Percentiles rank a stretch among this genome's conserved stretches.
phyloP scores from a whole-genome alignment of 2,888 invertebrate genomes.

The Hedychridium roseum region DNA sequence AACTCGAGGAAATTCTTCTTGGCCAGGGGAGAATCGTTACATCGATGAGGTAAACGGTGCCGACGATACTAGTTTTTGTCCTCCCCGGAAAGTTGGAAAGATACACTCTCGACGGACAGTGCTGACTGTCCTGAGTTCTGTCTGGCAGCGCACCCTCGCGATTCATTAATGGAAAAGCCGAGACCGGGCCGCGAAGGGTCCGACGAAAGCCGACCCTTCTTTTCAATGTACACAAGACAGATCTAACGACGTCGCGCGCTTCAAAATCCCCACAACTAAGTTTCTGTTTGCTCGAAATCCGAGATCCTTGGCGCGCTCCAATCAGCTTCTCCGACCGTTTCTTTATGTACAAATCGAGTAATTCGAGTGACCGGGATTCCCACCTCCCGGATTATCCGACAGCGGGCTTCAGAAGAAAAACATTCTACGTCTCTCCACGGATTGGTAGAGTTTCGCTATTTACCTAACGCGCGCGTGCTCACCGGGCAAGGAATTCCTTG shows the following conservation, averaged over 20 bases:
- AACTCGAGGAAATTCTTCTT: too few relatives aligned
- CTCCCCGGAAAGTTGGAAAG: too few relatives aligned
- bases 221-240: constrained; percentile 6
- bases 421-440: constrained; percentile 14
- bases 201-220: constrained; percentile 28
- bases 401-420: neutral
- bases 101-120: too few relatives aligned
- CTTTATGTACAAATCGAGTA: neutral
- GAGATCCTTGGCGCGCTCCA: too few relatives aligned
- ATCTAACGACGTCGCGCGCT: constrained; percentile 33
- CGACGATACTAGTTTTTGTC: too few relatives aligned
- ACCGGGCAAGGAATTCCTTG: neutral
- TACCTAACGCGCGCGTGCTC: constrained; percentile 7
- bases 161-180: constrained; percentile 39
- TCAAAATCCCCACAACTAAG: constrained; percentile 28
- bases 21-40: too few relatives aligned
- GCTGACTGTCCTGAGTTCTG: too few relatives aligned
- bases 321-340: constrained; percentile 2
- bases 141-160: constrained; percentile 30
- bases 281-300: constrained; percentile 34
- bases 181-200: constrained; percentile 19
- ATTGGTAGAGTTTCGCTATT: constrained; percentile 8
- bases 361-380: constrained; percentile 8
- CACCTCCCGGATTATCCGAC: neutral
- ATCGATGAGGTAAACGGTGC: too few relatives aligned